Conservation (phyloP, 2,888 invertebrate species). For the Zygogramma bicolorata region DNA sequence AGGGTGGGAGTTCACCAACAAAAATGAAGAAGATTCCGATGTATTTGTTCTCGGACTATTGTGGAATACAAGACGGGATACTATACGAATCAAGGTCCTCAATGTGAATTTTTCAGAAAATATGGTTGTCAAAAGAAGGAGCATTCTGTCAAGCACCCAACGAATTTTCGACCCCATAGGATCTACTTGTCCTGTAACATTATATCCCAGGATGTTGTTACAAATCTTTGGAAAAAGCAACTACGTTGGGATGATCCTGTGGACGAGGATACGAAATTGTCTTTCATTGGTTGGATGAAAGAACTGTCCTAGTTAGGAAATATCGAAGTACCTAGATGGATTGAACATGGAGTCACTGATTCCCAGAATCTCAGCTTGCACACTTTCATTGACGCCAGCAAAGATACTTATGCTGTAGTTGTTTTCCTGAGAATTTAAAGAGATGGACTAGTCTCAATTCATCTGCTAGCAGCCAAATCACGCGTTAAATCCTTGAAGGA, state of each 20-base stretch:
- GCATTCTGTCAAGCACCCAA: too few species aligned
- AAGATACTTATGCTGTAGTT: background rate
- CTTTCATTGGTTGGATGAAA: too few species aligned
- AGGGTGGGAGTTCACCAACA: background rate
- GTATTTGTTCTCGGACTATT: background rate
- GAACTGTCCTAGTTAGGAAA: too few species aligned
- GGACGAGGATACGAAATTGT: background rate
- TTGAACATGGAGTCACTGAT: background rate
- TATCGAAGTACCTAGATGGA: background rate
- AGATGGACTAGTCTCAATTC: too few species aligned
- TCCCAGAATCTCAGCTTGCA: background rate
- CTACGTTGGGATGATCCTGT: conserved; percentile 25
- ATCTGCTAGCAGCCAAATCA: conserved; percentile 22
- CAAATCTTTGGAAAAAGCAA: conserved; percentile 37
- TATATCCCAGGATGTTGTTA: conserved; percentile 47
- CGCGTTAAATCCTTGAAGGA: conserved; percentile 23
- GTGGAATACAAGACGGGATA: conserved; percentile 17
- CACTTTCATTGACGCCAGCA: too few species aligned
- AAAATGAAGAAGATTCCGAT: background rate
- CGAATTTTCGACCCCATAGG: conserved; percentile 52
- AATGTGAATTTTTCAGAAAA: background rate
- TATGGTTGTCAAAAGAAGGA: conserved; percentile 23
- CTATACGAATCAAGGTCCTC: background rate
- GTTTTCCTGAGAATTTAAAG: conserved; percentile 10
- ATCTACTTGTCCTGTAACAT: conserved; percentile 38